These are phyloP conservation scores for Lepus timidus DNA, from an alignment of 2,113 vertebrate species.

Conservation along the genomic window DNA sequence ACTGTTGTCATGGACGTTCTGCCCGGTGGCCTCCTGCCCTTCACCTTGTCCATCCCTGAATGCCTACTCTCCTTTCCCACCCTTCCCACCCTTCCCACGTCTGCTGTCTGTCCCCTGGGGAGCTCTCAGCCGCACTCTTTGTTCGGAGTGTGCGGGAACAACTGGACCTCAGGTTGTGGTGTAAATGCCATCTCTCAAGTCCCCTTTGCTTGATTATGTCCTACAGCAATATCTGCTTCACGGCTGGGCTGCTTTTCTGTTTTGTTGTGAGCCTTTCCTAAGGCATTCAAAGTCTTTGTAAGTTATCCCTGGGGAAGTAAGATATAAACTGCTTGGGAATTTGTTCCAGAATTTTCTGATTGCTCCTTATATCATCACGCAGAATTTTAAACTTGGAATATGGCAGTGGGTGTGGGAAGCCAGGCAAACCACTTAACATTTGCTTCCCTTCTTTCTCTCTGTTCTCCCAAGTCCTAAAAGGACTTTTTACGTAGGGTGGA, in stretches of 20 bases:
- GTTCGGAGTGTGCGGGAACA: background rate
- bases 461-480: background rate
- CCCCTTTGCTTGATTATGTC: background rate
- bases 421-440: background rate
- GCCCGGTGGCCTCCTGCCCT: background rate
- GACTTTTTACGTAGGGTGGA: background rate
- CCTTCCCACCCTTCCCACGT: accelerated
- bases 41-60: background rate
- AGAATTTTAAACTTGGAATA: background rate
- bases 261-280: background rate
- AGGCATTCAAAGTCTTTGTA: background rate
- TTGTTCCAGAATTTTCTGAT: background rate
- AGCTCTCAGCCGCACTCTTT: background rate
- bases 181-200: background rate
- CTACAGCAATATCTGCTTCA: background rate
- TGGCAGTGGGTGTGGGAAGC: background rate
- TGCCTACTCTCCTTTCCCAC: background rate
- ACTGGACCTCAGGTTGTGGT: background rate
- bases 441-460: background rate
- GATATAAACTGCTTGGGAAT: background rate
- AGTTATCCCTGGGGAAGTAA: background rate
- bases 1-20: background rate
- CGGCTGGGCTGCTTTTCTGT: background rate
- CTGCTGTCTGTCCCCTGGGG: background rate
- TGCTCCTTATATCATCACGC: background rate